These are phyloP conservation scores for Nymphicus hollandicus DNA, from an alignment of 2,113 vertebrate genomes.

Conservation along the genomic window DNA sequence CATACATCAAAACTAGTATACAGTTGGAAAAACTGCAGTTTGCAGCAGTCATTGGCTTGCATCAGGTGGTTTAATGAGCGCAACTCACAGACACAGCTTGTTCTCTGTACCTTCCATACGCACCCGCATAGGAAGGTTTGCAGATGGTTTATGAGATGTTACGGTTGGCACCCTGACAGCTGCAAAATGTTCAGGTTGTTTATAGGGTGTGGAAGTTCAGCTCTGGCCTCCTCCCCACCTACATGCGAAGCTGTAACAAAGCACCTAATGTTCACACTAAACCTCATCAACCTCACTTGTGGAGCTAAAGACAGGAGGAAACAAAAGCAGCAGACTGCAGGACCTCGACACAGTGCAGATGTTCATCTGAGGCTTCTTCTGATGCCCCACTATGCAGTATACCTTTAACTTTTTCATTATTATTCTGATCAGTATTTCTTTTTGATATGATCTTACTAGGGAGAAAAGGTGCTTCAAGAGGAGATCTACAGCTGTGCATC, in stretches of 20 bases:
- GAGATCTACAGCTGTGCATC: not conserved
- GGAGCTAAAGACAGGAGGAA: not conserved
- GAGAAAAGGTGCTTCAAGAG: not conserved
- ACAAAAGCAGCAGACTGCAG: not conserved
- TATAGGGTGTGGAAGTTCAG: not conserved
- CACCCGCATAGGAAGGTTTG: not conserved
- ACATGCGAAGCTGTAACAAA: not conserved
- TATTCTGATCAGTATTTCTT: not conserved
- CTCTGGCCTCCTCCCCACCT: not conserved
- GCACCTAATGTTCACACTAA: not conserved
- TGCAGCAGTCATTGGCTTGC: not conserved
- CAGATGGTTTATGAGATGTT: not conserved
- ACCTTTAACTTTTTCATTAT: not conserved
- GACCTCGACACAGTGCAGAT: not conserved
- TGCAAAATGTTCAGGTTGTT: not conserved
- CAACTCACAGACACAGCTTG: not conserved
- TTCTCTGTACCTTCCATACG: not conserved
- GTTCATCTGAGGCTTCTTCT: not conserved
- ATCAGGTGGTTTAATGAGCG: not conserved
- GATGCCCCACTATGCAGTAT: rapidly evolving
- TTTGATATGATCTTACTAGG: not conserved
- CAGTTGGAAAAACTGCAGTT: not conserved
- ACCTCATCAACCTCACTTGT: not conserved
- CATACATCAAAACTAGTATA: not conserved
- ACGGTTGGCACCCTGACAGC: not conserved